phyloP scores from a whole-genome alignment of 2,888 invertebrate species.

The Crocallis elinguaria region DNA sequence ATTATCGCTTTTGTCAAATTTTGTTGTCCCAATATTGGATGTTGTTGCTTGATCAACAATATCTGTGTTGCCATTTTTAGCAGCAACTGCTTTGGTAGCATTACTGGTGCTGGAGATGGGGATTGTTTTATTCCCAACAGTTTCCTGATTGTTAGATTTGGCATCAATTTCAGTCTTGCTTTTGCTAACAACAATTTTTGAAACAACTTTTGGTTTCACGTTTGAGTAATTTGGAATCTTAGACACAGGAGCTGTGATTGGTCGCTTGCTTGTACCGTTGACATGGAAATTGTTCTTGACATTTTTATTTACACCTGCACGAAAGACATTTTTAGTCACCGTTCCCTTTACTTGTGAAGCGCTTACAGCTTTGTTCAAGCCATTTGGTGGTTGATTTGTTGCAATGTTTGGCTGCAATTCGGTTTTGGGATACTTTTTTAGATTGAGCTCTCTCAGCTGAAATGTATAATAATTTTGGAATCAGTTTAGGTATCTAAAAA shows the following conservation, averaged over 20 bases:
- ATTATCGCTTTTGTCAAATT: no score
- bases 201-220: constrained; percentile 1
- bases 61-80: background rate
- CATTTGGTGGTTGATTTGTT: constrained; percentile 19
- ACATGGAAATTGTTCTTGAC: constrained; percentile 49
- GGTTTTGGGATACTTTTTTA: constrained; percentile 63
- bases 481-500: no score
- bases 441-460: constrained; percentile 68
- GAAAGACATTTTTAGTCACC: constrained; percentile 4
- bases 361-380: background rate
- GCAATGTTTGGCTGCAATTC: constrained; percentile 31
- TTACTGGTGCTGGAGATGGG: background rate
- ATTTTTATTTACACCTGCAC: background rate
- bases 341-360: constrained; percentile 23
- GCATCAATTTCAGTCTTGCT: background rate
- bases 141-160: background rate
- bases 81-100: background rate
- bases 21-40: no score
- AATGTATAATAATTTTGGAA: constrained; percentile 32
- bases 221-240: constrained; percentile 21
- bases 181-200: constrained; percentile 5
- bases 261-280: constrained; percentile 46
- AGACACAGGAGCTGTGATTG: constrained; percentile 39
- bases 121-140: background rate
- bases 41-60: no score